phyloP scores from a whole-genome alignment of 2,888 invertebrate species.

The Drosophila macrothrix region DNA sequence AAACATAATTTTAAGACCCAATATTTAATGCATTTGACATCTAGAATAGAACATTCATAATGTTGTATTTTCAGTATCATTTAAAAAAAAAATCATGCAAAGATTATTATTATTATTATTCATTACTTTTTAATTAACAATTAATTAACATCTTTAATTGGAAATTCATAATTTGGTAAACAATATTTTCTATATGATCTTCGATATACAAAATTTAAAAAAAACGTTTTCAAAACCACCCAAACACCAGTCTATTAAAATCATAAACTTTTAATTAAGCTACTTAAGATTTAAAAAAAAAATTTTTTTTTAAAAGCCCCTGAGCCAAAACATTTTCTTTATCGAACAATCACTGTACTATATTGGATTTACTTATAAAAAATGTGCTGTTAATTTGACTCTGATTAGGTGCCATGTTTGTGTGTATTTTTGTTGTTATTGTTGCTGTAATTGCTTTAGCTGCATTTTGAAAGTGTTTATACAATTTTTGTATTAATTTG shows the following conservation, averaged over 20 bases:
- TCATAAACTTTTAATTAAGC: neutral
- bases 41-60: neutral
- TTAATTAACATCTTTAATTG: neutral
- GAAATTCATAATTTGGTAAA: neutral
- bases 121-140: neutral
- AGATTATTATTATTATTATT: too few species aligned
- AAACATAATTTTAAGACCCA: neutral
- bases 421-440: constrained; percentile 24
- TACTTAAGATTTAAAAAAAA: neutral
- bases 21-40: neutral
- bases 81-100: too few species aligned
- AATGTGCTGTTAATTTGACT: constrained; percentile 31
- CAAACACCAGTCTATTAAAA: neutral
- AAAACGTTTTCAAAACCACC: neutral
- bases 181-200: neutral
- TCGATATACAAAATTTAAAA: neutral
- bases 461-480: constrained; percentile 65
- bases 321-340: neutral
- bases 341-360: constrained; percentile 15
- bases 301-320: neutral
- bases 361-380: neutral
- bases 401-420: constrained; percentile 14
- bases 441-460: constrained; percentile 33
- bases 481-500: constrained; percentile 29
- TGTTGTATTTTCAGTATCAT: neutral